Conservation (phyloP, 2,888 invertebrate genomes). For the Leptogaster cylindrica region DNA sequence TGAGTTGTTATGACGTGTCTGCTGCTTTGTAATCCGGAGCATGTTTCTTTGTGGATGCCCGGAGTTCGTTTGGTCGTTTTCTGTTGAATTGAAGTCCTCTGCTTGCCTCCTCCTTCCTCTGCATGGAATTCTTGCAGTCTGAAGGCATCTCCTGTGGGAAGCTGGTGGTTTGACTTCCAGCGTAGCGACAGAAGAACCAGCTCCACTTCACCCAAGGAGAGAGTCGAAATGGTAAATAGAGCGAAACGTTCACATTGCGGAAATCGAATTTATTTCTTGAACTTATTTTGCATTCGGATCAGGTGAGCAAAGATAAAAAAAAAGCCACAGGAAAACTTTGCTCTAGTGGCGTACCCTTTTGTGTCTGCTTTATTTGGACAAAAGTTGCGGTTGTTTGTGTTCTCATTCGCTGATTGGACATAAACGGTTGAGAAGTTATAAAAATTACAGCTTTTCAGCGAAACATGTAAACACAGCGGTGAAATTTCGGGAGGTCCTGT, state of each 20-base stretch:
- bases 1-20: too few species aligned
- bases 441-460: not conserved
- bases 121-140: too few species aligned
- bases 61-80: too few species aligned
- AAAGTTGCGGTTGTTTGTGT: conserved; percentile 11
- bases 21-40: too few species aligned
- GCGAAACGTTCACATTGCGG: conserved; percentile 41
- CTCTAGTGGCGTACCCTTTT: conserved; percentile 22
- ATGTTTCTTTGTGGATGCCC: too few species aligned
- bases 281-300: conserved; percentile 41
- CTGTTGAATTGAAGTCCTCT: too few species aligned
- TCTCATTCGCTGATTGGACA: conserved; percentile 11
- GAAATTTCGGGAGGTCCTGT: not conserved
- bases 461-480: not conserved
- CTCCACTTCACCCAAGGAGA: not conserved
- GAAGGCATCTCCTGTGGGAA: too few species aligned
- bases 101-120: too few species aligned
- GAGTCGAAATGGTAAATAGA: conserved; percentile 37
- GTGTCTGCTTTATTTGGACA: conserved; percentile 23
- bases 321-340: conserved; percentile 31
- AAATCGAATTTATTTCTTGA: conserved; percentile 41
- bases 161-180: too few species aligned
- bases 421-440: conserved; percentile 11
- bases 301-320: conserved; percentile 31
- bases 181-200: too few species aligned